Evolutionary conservation across 1,140 invertebrate species (phyloP).

Genomic region (Zophobas morio): DNA sequence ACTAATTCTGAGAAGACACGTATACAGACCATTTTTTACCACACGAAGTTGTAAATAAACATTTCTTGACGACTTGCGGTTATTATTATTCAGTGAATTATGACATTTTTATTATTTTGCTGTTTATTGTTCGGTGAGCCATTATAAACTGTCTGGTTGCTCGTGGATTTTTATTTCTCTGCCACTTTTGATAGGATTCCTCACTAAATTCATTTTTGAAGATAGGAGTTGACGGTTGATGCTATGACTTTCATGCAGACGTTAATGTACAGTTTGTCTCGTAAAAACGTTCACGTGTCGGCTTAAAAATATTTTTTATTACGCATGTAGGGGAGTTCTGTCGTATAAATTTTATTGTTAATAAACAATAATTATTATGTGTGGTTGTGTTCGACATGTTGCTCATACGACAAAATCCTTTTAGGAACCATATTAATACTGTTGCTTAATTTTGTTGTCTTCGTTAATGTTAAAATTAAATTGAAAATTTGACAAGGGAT

Average conservation of each 20-base stretch:
- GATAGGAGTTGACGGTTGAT: slow-evolving; percentile 27
- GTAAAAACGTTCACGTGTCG: slow-evolving; percentile 30
- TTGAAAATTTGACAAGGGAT: no score
- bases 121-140: slow-evolving; percentile 36
- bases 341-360: slow-evolving; percentile 40
- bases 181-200: slow-evolving; percentile 24
- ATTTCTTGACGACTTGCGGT: slow-evolving; percentile 45
- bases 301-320: slow-evolving; percentile 39
- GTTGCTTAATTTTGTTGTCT: no score
- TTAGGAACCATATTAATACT: no score
- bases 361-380: slow-evolving; percentile 38
- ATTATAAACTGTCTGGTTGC: slow-evolving; percentile 20
- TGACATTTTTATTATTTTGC: slow-evolving; percentile 41
- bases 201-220: slow-evolving; percentile 30
- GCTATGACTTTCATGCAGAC: slow-evolving; percentile 35
- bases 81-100: slow-evolving; percentile 49
- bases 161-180: slow-evolving; percentile 6
- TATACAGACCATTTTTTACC: slow-evolving; percentile 32
- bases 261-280: slow-evolving; percentile 37
- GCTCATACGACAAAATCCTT: no score
- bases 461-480: no score
- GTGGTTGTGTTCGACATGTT: slow-evolving; percentile 10
- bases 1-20: slow-evolving; percentile 49
- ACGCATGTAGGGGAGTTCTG: slow-evolving; percentile 10
- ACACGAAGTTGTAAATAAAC: slow-evolving; percentile 47